phyloP scores from a whole-genome alignment of 2,113 vertebrate species.

The Anarhynchus alexandrinus region DNA sequence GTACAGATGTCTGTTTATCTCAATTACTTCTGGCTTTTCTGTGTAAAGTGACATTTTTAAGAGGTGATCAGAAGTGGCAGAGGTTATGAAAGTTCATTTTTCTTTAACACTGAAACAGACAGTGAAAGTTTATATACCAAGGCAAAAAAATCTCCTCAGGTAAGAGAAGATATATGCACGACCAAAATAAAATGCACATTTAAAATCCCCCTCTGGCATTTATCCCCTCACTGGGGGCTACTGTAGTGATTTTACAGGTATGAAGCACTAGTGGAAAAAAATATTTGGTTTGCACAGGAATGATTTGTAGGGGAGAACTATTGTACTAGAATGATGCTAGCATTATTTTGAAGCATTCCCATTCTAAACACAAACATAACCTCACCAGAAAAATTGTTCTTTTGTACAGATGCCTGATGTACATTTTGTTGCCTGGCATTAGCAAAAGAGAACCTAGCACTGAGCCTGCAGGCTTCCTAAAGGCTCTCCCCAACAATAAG shows the following conservation, averaged over 20 bases:
- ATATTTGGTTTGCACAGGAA: background rate
- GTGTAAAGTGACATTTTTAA: background rate
- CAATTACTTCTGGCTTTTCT: constrained; percentile 27
- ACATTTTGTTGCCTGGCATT: background rate
- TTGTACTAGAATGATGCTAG: background rate
- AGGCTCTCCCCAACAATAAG: background rate
- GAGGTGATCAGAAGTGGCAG: background rate
- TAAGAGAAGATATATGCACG: background rate
- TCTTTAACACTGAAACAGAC: background rate
- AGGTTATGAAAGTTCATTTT: constrained; percentile 24
- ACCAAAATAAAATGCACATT: background rate
- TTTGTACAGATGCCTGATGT: background rate
- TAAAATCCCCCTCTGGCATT: background rate
- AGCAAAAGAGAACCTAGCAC: background rate
- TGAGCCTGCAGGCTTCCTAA: background rate
- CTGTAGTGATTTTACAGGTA: background rate
- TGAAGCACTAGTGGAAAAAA: background rate
- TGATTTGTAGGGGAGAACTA: background rate
- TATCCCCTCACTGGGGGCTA: background rate
- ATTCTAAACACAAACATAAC: background rate
- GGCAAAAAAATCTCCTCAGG: background rate
- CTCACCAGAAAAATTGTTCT: background rate
- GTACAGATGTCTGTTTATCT: constrained; percentile 20
- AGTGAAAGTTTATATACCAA: background rate
- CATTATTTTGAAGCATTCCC: background rate